Base-by-base conservation (phyloP, 2,113 vertebrate genomes). In the Meriones unguiculatus region DNA sequence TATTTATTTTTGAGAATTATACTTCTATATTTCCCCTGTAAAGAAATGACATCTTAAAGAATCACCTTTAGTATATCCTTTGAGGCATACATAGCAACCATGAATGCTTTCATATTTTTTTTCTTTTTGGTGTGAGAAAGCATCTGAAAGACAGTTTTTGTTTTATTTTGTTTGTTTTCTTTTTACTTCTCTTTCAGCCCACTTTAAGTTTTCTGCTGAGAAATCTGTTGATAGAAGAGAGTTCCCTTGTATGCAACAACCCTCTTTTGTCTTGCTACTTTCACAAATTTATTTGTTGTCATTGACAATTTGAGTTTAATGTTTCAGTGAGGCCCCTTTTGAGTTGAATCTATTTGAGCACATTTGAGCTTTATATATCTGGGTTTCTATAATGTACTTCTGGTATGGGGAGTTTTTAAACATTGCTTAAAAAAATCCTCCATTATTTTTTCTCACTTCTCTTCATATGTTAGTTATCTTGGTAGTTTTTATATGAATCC, bases 1-100 rank as follows among this genome's bases (percentile, higher is more conserved):
- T 90, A 38, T 78, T 89, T 85, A 25, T 24, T 41, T 38, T 82
- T 85, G 72, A 89, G 30, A 76, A 86, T 95, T 86, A 85, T 35
- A 22, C 32, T 70, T 86, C 70, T 3, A 18, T 62, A 4, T 78
- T 70, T 82, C 22, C 7, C 35, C 38, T 92, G 20, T 52, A 5
- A 28, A 17, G 69, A 76, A 65, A 65, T 65, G 76, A 41, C 7
- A 5, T 59, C 76, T 77, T 70, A 35, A 52, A 50, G 62, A 87
- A 92, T 10, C 67, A 9, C 30, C 38, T 62, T 93, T 22, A 59
- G 28, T 13, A 67, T 76, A 35, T 41, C 24, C 54, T 67, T 3
- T 67, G 73, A 95, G 59, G 1, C 57, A 84, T 11, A 41, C 38
- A 6, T 65, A 85, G 25, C 57, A 32, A n/a, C 24, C 38, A 28